A percentile compares a stretch with the other conserved stretches of the same genome.
Evolutionary conservation across 2,888 invertebrate genomes (phyloP).

Genomic region (Protophormia terraenovae): DNA sequence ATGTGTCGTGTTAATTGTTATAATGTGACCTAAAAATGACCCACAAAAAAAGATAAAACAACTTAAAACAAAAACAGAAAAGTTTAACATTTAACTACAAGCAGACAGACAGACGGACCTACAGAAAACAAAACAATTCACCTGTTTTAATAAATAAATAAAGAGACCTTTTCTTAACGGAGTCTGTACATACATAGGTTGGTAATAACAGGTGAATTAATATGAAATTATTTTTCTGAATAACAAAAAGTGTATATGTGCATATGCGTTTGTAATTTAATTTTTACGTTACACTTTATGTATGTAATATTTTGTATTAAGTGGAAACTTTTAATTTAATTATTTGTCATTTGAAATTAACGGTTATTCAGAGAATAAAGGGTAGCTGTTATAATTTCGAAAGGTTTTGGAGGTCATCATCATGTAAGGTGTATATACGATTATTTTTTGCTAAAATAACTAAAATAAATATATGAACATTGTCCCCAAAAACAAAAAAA

Average conservation of each 20-base stretch:
- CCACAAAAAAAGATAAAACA: conserved; percentile 49
- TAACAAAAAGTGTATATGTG: neutral
- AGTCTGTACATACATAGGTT: conserved; percentile 43
- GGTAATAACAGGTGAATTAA: conserved; percentile 64
- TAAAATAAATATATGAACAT: too few relatives aligned
- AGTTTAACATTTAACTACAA: neutral
- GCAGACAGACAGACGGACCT: neutral
- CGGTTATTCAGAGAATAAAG: neutral
- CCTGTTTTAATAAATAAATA: conserved; percentile 55
- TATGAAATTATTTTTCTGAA: conserved; percentile 14
- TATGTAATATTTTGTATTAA: neutral
- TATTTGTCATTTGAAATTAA: neutral
- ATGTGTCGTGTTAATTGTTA: conserved; percentile 65
- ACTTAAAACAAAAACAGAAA: conserved; percentile 1
- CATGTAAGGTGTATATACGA: neutral
- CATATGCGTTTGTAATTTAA: neutral
- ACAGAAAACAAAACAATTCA: conserved; percentile 44
- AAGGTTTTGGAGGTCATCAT: neutral
- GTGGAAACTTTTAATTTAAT: conserved; percentile 26
- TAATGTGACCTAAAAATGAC: conserved; percentile 64
- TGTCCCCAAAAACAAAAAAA: too few relatives aligned
- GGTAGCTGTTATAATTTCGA: neutral
- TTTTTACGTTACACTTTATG: neutral
- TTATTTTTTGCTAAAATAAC: too few relatives aligned
- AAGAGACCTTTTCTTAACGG: conserved; percentile 51